phyloP scores from a whole-genome alignment of 2,888 invertebrate species.

The Petrolisthes cinctipes region DNA sequence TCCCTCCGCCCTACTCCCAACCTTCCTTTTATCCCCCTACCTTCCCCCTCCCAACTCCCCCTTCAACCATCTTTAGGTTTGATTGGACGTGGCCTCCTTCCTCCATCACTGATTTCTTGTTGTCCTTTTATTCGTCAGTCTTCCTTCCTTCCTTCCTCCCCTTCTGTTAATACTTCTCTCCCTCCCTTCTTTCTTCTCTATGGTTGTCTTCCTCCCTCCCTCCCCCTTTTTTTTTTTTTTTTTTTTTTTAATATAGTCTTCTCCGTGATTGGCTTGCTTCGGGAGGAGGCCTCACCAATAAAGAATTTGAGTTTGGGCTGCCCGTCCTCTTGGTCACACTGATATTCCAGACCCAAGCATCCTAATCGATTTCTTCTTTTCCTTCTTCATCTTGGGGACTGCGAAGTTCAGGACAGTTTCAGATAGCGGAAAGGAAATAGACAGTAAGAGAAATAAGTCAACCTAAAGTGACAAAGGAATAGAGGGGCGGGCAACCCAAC shows the following conservation, averaged over 20 bases:
- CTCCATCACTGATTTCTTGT: too few species aligned
- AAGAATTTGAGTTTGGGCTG: conserved; percentile 53
- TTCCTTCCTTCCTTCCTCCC: neutral
- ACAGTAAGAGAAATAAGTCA: conserved; percentile 24
- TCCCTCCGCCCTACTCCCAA: neutral
- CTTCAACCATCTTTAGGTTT: conserved; percentile 41
- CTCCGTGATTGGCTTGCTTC: conserved; percentile 45
- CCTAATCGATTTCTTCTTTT: conserved; percentile 46
- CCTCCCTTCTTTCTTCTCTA: neutral
- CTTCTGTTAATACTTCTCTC: neutral
- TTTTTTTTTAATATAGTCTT: conserved; percentile 20
- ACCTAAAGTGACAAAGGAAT: conserved; percentile 35
- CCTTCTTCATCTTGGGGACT: conserved; percentile 38
- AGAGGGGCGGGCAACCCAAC: conserved; percentile 55
- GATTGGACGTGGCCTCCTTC: conserved; percentile 54
- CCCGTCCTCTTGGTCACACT: conserved; percentile 49
- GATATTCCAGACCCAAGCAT: conserved; percentile 55
- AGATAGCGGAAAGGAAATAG: neutral
- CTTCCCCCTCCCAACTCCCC: neutral
- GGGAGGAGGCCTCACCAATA: conserved; percentile 49
- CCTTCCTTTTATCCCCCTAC: neutral
- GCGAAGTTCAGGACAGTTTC: neutral
- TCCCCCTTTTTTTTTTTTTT: neutral
- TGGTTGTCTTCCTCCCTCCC: neutral
- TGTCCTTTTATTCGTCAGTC: neutral